Evolutionary conservation across 2,797 vertebrate species (phyloP).

Genomic region (Paramormyrops hopkinsi): DNA sequence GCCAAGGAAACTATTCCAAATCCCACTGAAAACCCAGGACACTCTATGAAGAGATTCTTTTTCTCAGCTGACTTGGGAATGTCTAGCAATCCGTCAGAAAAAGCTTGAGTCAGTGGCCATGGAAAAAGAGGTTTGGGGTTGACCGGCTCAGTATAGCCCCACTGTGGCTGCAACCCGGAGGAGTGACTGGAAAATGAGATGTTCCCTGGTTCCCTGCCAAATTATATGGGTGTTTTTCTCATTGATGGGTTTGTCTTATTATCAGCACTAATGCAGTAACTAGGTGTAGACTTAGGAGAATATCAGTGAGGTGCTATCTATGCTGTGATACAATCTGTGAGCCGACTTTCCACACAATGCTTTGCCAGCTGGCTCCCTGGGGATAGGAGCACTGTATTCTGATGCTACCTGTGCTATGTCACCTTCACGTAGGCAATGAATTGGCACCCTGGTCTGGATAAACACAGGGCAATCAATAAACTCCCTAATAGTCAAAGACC

Average conservation of each 20-base stretch:
- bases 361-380: not conserved
- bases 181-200: not conserved
- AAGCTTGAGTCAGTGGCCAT: not conserved
- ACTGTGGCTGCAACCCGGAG: not conserved
- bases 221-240: not conserved
- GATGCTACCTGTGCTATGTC: slow-evolving; percentile 7
- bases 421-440: slow-evolving; percentile 7
- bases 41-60: not conserved
- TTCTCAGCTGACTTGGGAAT: not conserved
- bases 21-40: not conserved
- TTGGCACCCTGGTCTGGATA: slow-evolving; percentile 11
- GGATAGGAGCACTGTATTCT: not conserved
- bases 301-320: not conserved
- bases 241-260: not conserved
- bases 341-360: slow-evolving; percentile 15
- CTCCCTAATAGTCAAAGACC: slow-evolving; percentile 28
- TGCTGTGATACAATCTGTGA: not conserved
- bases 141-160: not conserved
- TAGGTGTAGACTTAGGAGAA: not conserved
- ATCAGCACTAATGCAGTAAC: not conserved
- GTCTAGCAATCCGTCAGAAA: not conserved
- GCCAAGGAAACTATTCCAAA: not conserved
- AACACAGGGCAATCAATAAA: slow-evolving; percentile 18
- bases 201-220: not conserved
- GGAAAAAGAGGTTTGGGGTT: not conserved